Evolutionary conservation across 2,888 invertebrate species (phyloP).

Genomic region (Cryptocephalus primarius): DNA sequence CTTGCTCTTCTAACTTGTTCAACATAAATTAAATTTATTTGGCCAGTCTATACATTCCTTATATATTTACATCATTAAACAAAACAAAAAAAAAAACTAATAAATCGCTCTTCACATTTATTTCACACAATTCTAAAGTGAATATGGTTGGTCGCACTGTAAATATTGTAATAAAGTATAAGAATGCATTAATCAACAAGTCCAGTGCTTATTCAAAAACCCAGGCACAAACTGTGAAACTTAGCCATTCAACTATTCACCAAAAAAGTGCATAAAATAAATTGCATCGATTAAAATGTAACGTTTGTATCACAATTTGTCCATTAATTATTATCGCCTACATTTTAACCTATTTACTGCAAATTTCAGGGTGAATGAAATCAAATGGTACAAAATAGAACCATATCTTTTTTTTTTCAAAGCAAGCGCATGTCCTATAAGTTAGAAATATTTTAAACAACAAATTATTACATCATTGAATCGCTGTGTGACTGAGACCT

Average conservation of each 20-base stretch:
- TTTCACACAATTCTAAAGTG: slow-evolving; percentile 4
- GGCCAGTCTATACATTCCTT: slow-evolving; percentile 13
- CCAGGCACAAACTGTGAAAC: neutral
- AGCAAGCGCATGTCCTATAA: slow-evolving; percentile 6
- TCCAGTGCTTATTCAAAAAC: neutral
- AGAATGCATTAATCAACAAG: neutral
- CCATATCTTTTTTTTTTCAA: slow-evolving; percentile 2
- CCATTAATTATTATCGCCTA: slow-evolving; percentile 1
- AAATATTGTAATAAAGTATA: neutral
- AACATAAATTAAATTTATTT: slow-evolving; percentile 4
- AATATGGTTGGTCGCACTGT: neutral
- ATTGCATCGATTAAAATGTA: slow-evolving; percentile 2
- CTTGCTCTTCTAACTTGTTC: neutral
- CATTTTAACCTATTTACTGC: slow-evolving; percentile 1
- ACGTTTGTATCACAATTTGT: slow-evolving; percentile 2
- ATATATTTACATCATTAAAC: slow-evolving; percentile 9
- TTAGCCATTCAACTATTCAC: neutral
- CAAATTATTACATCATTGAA: slow-evolving; percentile 16
- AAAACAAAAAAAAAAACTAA: slow-evolving; percentile 6
- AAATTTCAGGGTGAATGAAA: slow-evolving; percentile 1
- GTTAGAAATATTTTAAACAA: neutral
- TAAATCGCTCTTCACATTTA: slow-evolving; percentile 3
- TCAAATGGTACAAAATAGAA: no score
- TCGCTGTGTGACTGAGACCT: slow-evolving; percentile 18
- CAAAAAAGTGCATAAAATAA: slow-evolving; percentile 2